phyloP scores from a whole-genome alignment of 2,113 vertebrate genomes.

The Potamarius usumacintae region DNA sequence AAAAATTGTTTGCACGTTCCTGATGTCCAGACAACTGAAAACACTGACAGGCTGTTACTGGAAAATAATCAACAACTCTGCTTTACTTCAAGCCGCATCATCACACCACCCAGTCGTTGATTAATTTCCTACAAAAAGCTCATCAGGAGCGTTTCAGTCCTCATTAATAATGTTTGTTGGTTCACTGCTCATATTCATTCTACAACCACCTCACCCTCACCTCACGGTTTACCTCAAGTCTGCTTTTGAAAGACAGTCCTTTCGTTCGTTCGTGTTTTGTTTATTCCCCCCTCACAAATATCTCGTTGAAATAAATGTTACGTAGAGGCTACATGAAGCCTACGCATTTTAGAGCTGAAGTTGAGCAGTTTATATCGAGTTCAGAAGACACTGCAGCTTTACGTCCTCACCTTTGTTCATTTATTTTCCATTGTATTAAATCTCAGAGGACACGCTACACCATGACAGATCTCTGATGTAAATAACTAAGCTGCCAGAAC shows the following conservation, averaged over 20 bases:
- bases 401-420: background rate
- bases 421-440: background rate
- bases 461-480: background rate
- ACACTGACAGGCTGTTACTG: background rate
- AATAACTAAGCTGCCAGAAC: background rate
- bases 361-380: no score
- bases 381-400: background rate
- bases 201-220: background rate
- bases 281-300: background rate
- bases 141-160: background rate
- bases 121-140: no score
- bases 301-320: background rate
- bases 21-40: background rate
- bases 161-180: background rate
- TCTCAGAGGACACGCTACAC: background rate
- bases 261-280: background rate
- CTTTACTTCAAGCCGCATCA: background rate
- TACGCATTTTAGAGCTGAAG: no score
- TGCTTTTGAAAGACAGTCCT: background rate
- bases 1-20: background rate
- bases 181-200: background rate
- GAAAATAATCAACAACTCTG: background rate
- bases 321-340: background rate
- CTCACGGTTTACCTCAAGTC: background rate
- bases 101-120: background rate